phyloP scores from a whole-genome alignment of 2,888 invertebrate genomes.

The Lagria hirta region DNA sequence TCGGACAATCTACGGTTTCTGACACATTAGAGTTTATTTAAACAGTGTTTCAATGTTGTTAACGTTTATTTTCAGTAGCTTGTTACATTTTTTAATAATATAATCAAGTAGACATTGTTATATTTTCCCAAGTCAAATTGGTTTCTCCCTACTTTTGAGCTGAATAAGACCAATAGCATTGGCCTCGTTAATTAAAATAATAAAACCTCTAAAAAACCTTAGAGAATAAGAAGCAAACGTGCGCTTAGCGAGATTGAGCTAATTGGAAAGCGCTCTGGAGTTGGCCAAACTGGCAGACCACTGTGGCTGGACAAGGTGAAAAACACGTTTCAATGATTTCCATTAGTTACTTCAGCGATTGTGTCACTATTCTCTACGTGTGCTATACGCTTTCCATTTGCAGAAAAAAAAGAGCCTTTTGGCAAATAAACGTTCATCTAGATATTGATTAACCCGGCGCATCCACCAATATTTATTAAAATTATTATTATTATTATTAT shows the following conservation, averaged over 20 bases:
- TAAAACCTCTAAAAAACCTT: too few species aligned
- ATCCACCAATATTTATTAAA: constrained; percentile 6
- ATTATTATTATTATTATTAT: too few species aligned
- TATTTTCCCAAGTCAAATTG: too few species aligned
- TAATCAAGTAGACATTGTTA: too few species aligned
- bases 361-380: constrained; percentile 36
- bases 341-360: constrained; percentile 39
- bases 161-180: too few species aligned
- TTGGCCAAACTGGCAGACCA: constrained; percentile 36
- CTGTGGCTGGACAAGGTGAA: constrained; percentile 33
- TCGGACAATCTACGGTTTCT: too few species aligned
- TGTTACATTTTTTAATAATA: too few species aligned
- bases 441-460: constrained; percentile 6
- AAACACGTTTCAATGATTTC: constrained; percentile 39
- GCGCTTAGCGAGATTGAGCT: constrained; percentile 46
- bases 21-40: too few species aligned
- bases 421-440: constrained; percentile 1
- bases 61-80: too few species aligned
- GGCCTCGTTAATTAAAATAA: too few species aligned
- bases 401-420: constrained; percentile 5
- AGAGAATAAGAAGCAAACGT: constrained; percentile 46
- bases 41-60: too few species aligned
- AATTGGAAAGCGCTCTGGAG: constrained; percentile 48
- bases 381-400: constrained; percentile 21
- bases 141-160: too few species aligned